These are phyloP conservation scores for Gymnothorax javanicus DNA, from an alignment of 2,797 vertebrate species.

Conservation along the genomic window DNA sequence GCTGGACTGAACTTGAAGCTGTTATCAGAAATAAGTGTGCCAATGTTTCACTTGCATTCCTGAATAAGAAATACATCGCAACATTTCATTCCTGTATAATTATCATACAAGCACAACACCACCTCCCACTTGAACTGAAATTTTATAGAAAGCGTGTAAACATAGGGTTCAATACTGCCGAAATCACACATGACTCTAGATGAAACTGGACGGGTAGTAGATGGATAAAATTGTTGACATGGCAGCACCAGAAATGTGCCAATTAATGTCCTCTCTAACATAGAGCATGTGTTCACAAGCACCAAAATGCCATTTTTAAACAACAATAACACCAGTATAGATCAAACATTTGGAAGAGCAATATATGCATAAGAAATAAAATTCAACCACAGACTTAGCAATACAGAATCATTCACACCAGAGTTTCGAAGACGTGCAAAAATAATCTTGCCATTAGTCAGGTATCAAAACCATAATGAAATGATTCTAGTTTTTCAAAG, in stretches of 20 bases:
- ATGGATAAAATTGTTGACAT: slow-evolving; percentile 5
- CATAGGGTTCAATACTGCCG: background rate
- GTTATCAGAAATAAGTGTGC: background rate
- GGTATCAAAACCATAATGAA: slow-evolving; percentile 19
- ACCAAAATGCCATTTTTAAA: slow-evolving; percentile 42
- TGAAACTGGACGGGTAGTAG: background rate
- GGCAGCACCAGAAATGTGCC: slow-evolving; percentile 62
- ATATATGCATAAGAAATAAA: slow-evolving; percentile 42
- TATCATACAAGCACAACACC: background rate
- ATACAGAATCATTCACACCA: slow-evolving; percentile 34
- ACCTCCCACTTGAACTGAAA: background rate
- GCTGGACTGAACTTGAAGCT: background rate
- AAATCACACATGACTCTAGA: background rate
- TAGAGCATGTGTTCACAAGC: slow-evolving; percentile 60
- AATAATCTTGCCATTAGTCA: slow-evolving; percentile 12
- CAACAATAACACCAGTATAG: background rate
- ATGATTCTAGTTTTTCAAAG: background rate
- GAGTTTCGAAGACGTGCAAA: background rate
- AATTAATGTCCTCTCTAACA: slow-evolving; percentile 66
- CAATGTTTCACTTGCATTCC: background rate
- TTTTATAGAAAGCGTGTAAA: background rate
- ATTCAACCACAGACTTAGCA: slow-evolving; percentile 3
- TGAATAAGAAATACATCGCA: background rate
- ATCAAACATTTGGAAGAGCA: background rate
- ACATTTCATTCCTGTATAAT: background rate